A percentile compares a stretch with the other conserved stretches of the same genome.
phyloP scores from a whole-genome alignment of 2,113 vertebrate species.

The Anoplopoma fimbria region DNA sequence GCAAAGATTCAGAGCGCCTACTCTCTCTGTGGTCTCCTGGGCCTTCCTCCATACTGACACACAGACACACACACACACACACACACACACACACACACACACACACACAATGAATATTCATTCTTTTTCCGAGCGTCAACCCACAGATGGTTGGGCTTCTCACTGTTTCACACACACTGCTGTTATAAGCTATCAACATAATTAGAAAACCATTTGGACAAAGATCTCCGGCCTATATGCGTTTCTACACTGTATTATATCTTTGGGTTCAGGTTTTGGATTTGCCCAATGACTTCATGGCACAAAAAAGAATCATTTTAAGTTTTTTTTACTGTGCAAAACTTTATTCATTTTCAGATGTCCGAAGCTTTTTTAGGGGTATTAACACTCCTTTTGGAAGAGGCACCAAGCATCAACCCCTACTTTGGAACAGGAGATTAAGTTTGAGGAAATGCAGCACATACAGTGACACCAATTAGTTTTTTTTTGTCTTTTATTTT shows the following conservation, averaged over 20 bases:
- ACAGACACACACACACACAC: conserved; percentile 13
- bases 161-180: background rate
- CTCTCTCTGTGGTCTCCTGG: conserved; percentile 25
- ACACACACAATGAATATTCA: background rate
- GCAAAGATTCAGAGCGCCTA: conserved; percentile 12
- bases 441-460: background rate
- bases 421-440: background rate
- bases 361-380: background rate
- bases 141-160: background rate
- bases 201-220: background rate
- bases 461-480: background rate
- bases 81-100: conserved; percentile 1
- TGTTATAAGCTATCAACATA: background rate
- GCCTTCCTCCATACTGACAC: conserved; percentile 1
- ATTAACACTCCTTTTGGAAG: background rate
- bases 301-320: background rate
- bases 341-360: background rate
- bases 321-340: background rate
- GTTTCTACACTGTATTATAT: too few species aligned
- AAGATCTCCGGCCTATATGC: background rate
- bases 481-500: background rate
- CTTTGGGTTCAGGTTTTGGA: background rate
- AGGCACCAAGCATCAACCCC: background rate
- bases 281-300: background rate
- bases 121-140: background rate